Evolutionary conservation across 2,113 vertebrate genomes (phyloP).

Genomic region (Prunella himalayana): DNA sequence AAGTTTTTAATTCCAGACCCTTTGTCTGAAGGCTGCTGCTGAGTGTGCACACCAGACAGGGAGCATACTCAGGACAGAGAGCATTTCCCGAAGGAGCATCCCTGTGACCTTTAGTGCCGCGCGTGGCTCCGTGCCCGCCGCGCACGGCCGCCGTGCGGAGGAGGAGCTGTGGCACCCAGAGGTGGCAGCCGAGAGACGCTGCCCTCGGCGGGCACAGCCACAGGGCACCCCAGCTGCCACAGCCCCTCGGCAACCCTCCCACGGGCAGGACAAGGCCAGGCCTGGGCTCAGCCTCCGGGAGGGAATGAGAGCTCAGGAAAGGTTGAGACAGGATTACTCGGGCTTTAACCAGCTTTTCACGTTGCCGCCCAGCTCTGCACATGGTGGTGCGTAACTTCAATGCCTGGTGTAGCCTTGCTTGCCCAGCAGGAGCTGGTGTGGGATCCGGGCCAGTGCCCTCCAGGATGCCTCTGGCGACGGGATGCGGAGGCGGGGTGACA

Average conservation of each 20-base stretch:
- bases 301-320: no score
- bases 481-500: neutral
- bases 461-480: fast-evolving
- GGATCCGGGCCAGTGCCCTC: neutral
- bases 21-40: neutral
- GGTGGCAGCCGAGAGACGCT: neutral
- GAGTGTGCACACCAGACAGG: fast-evolving
- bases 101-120: fast-evolving
- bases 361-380: neutral
- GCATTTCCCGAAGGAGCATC: fast-evolving
- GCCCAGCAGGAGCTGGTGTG: fast-evolving
- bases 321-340: neutral
- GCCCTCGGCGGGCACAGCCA: neutral
- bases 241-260: fast-evolving
- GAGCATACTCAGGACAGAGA: fast-evolving
- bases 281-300: neutral
- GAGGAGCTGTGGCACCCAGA: neutral
- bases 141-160: neutral
- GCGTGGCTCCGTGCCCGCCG: fast-evolving
- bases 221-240: neutral
- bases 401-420: fast-evolving
- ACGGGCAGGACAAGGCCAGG: neutral
- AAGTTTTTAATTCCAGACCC: neutral
- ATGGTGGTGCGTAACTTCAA: fast-evolving
- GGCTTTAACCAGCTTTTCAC: neutral